Percentiles rank a stretch among this genome's conserved stretches.
Evolutionary conservation across 37 sponge, comb jelly and placozoan genomes (phyloP).

Genomic region (Hexactinellida sp.): DNA sequence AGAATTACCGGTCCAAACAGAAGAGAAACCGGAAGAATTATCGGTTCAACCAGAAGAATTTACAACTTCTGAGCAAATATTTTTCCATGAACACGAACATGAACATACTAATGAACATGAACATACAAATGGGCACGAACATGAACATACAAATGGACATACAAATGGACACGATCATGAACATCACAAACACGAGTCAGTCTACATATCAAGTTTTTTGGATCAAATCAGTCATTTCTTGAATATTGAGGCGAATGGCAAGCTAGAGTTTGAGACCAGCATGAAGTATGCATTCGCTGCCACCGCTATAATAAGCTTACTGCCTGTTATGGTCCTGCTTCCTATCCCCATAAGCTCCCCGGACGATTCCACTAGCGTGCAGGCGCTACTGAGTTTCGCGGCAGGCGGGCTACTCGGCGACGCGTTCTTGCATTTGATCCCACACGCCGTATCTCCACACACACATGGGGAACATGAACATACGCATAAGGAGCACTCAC

Average conservation of each 20-base stretch:
- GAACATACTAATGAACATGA: no score
- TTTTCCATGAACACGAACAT: no score
- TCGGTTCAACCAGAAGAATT: no score
- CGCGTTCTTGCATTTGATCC: slow-evolving; percentile 90
- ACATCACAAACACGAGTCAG: not conserved
- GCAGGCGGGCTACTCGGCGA: slow-evolving; percentile 90
- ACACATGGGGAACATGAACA: slow-evolving; percentile 30
- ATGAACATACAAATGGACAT: no score
- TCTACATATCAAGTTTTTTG: not conserved
- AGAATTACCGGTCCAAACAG: no score
- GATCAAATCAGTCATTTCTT: not conserved
- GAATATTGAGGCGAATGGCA: not conserved
- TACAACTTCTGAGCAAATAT: no score
- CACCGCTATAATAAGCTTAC: slow-evolving; percentile 65
- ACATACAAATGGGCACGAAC: no score
- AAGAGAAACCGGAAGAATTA: no score
- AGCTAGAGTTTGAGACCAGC: not conserved
- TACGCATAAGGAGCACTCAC: slow-evolving; percentile 21
- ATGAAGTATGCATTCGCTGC: slow-evolving; percentile 60
- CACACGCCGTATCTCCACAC: slow-evolving; percentile 81
- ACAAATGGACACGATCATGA: not conserved
- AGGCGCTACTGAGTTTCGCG: slow-evolving; percentile 82
- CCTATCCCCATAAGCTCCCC: slow-evolving; percentile 64
- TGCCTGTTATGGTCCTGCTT: slow-evolving; percentile 76
- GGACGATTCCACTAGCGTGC: slow-evolving; percentile 51